These are phyloP conservation scores for Sminthopsis crassicaudata DNA, from an alignment of 2,113 vertebrate species.

Conservation along the genomic window DNA sequence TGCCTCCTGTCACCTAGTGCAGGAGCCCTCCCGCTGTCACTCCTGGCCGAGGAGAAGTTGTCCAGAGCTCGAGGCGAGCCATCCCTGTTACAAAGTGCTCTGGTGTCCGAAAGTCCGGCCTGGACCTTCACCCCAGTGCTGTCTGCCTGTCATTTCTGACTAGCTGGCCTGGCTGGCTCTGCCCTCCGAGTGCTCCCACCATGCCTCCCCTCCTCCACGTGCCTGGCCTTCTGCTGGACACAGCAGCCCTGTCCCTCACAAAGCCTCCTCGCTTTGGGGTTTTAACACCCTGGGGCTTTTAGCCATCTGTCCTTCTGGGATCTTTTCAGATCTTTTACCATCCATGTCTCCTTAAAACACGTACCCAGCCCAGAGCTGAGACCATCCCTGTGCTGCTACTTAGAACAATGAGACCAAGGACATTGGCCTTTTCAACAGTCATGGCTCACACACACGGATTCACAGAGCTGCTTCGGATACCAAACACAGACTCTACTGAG, in stretches of 20 bases:
- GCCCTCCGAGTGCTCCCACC: too few species aligned
- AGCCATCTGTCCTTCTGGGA: not conserved
- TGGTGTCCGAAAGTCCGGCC: not conserved
- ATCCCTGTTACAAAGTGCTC: not conserved
- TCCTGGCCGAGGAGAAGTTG: not conserved
- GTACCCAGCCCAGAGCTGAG: not conserved
- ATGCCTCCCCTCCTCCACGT: not conserved
- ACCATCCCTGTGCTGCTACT: rapidly evolving
- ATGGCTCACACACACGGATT: rapidly evolving
- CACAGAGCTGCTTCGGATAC: not conserved
- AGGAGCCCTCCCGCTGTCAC: rapidly evolving
- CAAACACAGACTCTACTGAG: not conserved
- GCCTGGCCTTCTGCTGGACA: not conserved
- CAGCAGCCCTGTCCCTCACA: not conserved
- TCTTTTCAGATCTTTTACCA: not conserved
- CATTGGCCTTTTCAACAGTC: rapidly evolving
- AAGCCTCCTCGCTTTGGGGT: not conserved
- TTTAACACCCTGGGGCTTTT: not conserved
- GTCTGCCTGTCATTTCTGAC: rapidly evolving
- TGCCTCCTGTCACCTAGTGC: not conserved
- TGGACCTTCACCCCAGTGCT: rapidly evolving
- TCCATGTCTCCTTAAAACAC: not conserved
- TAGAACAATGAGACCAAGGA: rapidly evolving
- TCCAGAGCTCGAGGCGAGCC: rapidly evolving
- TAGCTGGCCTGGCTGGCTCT: not conserved